A percentile compares a stretch with the other conserved stretches of the same genome.
Conservation (phyloP, 2,888 invertebrate species). For the Metellina segmentata region DNA sequence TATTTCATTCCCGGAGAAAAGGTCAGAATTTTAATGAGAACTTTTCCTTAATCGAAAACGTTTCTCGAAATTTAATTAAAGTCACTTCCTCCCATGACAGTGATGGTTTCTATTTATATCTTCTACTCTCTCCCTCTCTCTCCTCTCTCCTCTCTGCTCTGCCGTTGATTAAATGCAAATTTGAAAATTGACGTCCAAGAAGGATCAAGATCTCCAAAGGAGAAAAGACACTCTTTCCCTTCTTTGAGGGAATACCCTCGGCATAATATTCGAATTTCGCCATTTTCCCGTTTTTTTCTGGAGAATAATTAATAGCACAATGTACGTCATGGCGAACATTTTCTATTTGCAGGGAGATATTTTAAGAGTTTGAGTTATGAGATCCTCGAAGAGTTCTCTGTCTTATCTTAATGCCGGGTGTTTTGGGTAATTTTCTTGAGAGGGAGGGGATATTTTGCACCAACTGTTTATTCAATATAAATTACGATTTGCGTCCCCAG, state of each 20-base stretch:
- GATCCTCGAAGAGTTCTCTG: not conserved
- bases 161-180: conserved; percentile 52
- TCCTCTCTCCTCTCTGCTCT: no score
- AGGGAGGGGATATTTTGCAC: not conserved
- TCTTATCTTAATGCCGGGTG: not conserved
- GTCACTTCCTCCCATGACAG: conserved; percentile 46
- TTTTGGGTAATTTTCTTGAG: not conserved
- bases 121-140: not conserved
- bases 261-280: not conserved
- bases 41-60: conserved; percentile 55
- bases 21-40: conserved; percentile 55
- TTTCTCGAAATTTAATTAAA: conserved; percentile 60
- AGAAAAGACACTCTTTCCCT: not conserved
- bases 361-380: not conserved
- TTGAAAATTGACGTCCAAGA: conserved; percentile 40
- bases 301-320: not conserved
- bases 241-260: not conserved
- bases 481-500: not conserved
- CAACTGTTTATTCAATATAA: not conserved
- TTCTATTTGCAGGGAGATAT: not conserved
- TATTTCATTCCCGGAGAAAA: conserved; percentile 35
- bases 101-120: conserved; percentile 59
- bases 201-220: not conserved
- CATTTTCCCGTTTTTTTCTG: not conserved
- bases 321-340: not conserved